Conservation (phyloP, 92 coral and sea anemone genomes). For the Actinernus sp. region DNA sequence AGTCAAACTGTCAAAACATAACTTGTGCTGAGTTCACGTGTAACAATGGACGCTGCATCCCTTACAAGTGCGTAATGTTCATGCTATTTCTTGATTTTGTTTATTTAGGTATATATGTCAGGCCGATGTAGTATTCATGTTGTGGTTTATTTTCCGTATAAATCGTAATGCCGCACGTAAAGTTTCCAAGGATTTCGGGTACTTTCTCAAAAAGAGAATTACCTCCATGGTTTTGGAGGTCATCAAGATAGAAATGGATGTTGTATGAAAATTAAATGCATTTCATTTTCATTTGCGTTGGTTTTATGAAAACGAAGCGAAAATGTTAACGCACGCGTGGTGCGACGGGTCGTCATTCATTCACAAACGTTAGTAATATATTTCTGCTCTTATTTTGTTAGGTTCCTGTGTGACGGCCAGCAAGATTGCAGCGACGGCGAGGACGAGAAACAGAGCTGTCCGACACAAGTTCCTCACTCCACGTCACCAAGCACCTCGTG, state of each 20-base stretch:
- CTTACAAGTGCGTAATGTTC: constrained; percentile 75
- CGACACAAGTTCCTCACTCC: constrained; percentile 47
- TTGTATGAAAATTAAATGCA: too few relatives aligned
- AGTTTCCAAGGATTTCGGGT: too few relatives aligned
- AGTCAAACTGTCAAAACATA: constrained; percentile 46
- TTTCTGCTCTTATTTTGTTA: constrained; percentile 1
- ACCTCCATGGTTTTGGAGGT: too few relatives aligned
- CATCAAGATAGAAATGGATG: too few relatives aligned
- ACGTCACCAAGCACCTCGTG: constrained; percentile 32
- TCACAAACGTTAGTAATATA: not conserved
- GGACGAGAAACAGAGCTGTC: constrained; percentile 79
- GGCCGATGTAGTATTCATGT: not conserved
- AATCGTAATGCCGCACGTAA: too few relatives aligned
- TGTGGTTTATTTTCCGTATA: not conserved
- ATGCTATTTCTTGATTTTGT: too few relatives aligned
- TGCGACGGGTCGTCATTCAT: too few relatives aligned
- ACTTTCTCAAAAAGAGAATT: too few relatives aligned
- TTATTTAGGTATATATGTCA: too few relatives aligned
- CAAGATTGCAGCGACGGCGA: constrained; percentile 75
- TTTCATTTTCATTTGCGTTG: too few relatives aligned
- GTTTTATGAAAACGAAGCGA: too few relatives aligned
- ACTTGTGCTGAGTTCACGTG: constrained; percentile 80
- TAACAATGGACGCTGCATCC: constrained; percentile 63
- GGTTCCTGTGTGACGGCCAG: constrained; percentile 83
- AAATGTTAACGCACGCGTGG: too few relatives aligned